Evolutionary conservation across 1,140 invertebrate species (phyloP).

Genomic region (Drosophila equinoxialis): DNA sequence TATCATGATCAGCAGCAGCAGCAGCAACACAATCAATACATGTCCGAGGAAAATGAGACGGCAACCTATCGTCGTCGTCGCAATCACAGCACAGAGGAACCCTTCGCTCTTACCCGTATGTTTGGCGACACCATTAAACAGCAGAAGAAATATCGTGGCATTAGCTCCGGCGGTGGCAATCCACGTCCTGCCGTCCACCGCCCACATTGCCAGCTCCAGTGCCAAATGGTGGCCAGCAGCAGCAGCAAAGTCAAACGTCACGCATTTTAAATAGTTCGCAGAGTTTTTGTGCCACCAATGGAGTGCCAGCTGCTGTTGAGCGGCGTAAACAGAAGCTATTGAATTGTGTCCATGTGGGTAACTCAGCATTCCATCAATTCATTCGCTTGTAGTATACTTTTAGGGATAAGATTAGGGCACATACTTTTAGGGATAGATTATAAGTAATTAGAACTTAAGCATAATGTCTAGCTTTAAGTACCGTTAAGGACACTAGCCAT

Average conservation of each 20-base stretch:
- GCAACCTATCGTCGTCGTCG: conserved; percentile 69
- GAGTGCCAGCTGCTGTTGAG: conserved; percentile 69
- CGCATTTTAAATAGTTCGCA: conserved; percentile 84
- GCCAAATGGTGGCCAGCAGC: conserved; percentile 81
- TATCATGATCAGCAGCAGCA: conserved; percentile 65
- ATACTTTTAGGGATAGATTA: too few relatives aligned
- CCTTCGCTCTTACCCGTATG: conserved; percentile 85
- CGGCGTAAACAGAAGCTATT: conserved; percentile 76
- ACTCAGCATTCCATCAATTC: background rate
- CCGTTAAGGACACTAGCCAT: too few relatives aligned
- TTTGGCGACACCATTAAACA: conserved; percentile 84
- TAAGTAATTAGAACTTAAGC: too few relatives aligned
- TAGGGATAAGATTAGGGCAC: too few relatives aligned
- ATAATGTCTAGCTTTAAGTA: too few relatives aligned
- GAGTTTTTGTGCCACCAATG: conserved; percentile 83
- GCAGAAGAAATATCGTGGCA: conserved; percentile 73
- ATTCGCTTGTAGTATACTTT: too few relatives aligned
- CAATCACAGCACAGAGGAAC: conserved; percentile 77
- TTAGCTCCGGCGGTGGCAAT: conserved; percentile 60
- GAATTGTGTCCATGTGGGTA: conserved; percentile 61
- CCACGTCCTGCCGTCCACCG: conserved; percentile 85
- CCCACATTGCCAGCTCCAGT: conserved; percentile 87
- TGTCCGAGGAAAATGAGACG: conserved; percentile 66
- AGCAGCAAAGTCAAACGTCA: conserved; percentile 67
- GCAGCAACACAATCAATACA: conserved; percentile 64